Conservation (phyloP, 2,113 vertebrate genomes). For the Tiliqua scincoides region DNA sequence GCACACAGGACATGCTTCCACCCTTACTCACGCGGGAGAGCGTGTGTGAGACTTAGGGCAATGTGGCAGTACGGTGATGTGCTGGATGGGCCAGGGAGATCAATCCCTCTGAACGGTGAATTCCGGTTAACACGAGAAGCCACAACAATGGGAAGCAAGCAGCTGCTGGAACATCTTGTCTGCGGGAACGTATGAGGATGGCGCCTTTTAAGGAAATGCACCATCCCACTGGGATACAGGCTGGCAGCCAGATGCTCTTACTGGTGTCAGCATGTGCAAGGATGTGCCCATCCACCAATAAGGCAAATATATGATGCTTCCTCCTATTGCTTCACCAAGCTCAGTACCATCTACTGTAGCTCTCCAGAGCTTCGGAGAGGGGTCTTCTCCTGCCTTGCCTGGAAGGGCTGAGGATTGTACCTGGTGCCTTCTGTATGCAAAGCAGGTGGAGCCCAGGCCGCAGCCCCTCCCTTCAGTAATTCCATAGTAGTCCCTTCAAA, state of each 20-base stretch:
- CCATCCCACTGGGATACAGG: accelerated
- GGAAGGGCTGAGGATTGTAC: too few species aligned
- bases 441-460: too few species aligned
- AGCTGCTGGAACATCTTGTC: background rate
- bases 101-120: background rate
- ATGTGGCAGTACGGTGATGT: background rate
- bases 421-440: too few species aligned
- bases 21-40: accelerated
- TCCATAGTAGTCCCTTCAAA: too few species aligned
- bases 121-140: accelerated
- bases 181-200: too few species aligned
- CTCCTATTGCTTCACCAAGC: too few species aligned
- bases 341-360: too few species aligned
- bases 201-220: background rate
- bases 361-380: too few species aligned
- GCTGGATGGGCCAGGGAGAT: accelerated
- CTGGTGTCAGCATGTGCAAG: background rate
- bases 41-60: accelerated
- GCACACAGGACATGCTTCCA: conserved; percentile 21
- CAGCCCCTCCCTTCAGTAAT: too few species aligned
- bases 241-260: background rate
- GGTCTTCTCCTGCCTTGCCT: too few species aligned
- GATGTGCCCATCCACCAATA: background rate
- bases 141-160: background rate
- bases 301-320: too few species aligned